phyloP scores from a whole-genome alignment of 2,113 vertebrate species.

The Perognathus longimembris region DNA sequence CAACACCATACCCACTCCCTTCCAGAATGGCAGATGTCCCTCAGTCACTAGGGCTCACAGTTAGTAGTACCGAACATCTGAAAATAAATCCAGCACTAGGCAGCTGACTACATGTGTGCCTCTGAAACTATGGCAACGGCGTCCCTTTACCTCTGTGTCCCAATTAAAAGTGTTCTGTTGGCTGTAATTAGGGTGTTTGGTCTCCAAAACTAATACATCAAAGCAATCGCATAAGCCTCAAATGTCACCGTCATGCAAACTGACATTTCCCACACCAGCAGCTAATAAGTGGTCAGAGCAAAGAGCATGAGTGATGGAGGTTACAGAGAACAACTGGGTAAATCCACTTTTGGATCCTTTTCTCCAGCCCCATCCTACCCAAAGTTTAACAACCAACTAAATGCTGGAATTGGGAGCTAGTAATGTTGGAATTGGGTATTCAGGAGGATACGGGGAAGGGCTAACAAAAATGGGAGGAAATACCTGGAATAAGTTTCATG shows the following conservation, averaged over 20 bases:
- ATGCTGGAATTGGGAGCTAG: background rate
- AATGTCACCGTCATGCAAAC: conserved; percentile 64
- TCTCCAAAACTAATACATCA: conserved; percentile 74
- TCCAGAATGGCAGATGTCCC: conserved; percentile 68
- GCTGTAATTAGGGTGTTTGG: conserved; percentile 72
- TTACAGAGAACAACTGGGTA: background rate
- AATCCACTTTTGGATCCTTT: background rate
- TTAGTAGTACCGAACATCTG: conserved; percentile 52
- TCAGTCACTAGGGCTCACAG: conserved; percentile 42
- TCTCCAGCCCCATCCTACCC: background rate
- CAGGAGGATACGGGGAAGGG: background rate
- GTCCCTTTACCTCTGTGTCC: conserved; percentile 74
- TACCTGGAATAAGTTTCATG: background rate
- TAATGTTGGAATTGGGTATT: background rate
- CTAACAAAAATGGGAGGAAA: conserved; percentile 14
- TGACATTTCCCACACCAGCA: conserved; percentile 64
- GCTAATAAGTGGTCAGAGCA: conserved; percentile 49
- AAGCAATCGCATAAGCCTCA: conserved; percentile 68
- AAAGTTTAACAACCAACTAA: background rate
- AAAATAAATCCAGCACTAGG: conserved; percentile 72
- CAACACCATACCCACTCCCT: background rate
- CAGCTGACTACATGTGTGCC: conserved; percentile 61
- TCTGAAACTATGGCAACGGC: conserved; percentile 79
- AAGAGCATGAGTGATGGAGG: background rate
- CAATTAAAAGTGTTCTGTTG: conserved; percentile 79